Percentiles rank a stretch among this genome's conserved stretches.
phyloP scores from a whole-genome alignment of 2,113 vertebrate species.

The Misgurnus anguillicaudatus region DNA sequence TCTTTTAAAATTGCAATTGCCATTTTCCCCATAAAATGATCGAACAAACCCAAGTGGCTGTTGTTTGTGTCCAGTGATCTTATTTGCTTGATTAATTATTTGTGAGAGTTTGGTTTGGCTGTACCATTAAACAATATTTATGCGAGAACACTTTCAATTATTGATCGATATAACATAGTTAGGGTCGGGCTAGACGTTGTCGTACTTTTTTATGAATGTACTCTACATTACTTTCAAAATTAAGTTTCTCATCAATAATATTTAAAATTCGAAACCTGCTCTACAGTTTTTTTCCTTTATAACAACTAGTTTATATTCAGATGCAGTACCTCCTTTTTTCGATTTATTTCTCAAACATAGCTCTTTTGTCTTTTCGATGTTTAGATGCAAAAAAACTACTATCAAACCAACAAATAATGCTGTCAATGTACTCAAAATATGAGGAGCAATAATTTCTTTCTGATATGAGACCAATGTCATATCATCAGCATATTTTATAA shows the following conservation, averaged over 20 bases:
- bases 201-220: too few relatives aligned
- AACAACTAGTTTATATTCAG: not conserved
- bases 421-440: not conserved
- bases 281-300: too few relatives aligned
- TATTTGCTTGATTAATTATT: not conserved
- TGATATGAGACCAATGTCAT: not conserved
- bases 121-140: too few relatives aligned
- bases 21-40: not conserved
- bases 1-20: not conserved
- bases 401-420: not conserved
- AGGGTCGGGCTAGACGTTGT: too few relatives aligned
- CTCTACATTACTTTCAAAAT: too few relatives aligned
- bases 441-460: not conserved
- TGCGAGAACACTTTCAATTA: too few relatives aligned
- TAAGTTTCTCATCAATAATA: too few relatives aligned
- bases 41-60: not conserved
- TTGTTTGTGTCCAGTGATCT: not conserved
- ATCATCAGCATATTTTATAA: constrained; percentile 4
- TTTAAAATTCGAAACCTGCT: too few relatives aligned
- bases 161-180: too few relatives aligned
- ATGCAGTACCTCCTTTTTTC: not conserved
- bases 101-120: not conserved
- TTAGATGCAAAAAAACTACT: not conserved
- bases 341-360: not conserved
- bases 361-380: not conserved